Conservation (phyloP, 2,113 vertebrate species). For the Indri indri region DNA sequence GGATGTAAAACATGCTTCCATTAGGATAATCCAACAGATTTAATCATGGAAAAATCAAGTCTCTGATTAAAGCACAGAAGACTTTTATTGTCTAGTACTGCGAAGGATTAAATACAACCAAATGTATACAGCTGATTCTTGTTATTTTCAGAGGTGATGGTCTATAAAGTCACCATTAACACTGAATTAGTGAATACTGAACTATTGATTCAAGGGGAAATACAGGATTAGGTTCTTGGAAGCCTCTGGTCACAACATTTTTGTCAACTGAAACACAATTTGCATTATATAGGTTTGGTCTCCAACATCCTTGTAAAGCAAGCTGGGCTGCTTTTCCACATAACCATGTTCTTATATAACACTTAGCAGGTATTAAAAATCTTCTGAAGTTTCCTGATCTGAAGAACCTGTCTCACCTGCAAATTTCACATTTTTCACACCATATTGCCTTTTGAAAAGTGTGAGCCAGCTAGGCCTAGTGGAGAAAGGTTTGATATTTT, state of each 20-base stretch:
- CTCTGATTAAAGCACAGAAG: neutral
- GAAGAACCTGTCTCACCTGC: neutral
- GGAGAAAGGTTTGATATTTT: neutral
- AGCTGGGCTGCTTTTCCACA: neutral
- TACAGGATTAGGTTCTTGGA: neutral
- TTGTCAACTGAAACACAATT: neutral
- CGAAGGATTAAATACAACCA: neutral
- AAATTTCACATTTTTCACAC: neutral
- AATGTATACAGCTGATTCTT: neutral
- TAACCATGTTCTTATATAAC: neutral
- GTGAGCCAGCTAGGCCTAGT: neutral
- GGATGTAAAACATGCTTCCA: neutral
- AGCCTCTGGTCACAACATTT: neutral
- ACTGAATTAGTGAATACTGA: neutral
- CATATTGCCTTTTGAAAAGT: neutral
- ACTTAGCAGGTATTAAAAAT: neutral
- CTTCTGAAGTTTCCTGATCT: neutral
- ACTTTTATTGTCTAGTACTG: neutral
- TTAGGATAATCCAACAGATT: constrained; percentile 41
- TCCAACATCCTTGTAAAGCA: neutral
- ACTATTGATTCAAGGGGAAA: neutral
- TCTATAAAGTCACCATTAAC: neutral
- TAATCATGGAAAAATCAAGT: neutral
- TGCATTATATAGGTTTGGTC: neutral
- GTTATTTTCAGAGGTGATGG: neutral